Evolutionary conservation across 2,888 invertebrate genomes (phyloP).

Genomic region (Caenorhabditis uteleia): DNA sequence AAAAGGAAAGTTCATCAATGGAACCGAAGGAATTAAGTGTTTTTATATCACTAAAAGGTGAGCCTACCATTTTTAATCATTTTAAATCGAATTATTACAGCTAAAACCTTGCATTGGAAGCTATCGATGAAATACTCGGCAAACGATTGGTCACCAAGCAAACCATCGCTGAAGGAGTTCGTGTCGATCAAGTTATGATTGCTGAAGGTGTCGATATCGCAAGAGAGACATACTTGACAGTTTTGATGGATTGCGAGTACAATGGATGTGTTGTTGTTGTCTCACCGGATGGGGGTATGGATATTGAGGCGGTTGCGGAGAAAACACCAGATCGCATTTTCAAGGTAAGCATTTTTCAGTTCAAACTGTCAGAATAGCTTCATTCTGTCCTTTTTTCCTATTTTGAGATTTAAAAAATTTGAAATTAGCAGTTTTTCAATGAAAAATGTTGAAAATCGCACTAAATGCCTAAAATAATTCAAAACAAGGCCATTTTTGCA

Average conservation of each 20-base stretch:
- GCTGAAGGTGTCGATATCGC: slow-evolving; percentile 91
- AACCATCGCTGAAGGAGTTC: slow-evolving; percentile 89
- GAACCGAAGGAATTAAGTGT: slow-evolving; percentile 86
- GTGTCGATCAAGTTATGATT: slow-evolving; percentile 95
- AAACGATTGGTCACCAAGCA: slow-evolving; percentile 93
- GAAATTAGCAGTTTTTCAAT: too few species aligned
- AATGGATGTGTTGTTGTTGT: slow-evolving; percentile 88
- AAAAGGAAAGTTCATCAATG: slow-evolving; percentile 93
- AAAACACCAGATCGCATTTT: slow-evolving; percentile 88
- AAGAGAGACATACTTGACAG: slow-evolving; percentile 94
- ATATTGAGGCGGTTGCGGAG: slow-evolving; percentile 94
- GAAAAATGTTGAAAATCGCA: too few species aligned
- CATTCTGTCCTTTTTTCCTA: too few species aligned
- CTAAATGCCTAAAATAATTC: too few species aligned
- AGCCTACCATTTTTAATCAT: slow-evolving; percentile 61
- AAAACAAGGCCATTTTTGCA: too few species aligned
- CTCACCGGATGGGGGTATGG: slow-evolving; percentile 94
- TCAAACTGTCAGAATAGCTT: too few species aligned
- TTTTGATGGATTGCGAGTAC: slow-evolving; percentile 86
- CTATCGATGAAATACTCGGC: slow-evolving; percentile 82
- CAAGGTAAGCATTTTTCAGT: too few species aligned
- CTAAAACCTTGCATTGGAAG: slow-evolving; percentile 44
- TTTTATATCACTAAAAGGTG: slow-evolving; percentile 93
- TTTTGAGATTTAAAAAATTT: too few species aligned
- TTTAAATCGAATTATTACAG: slow-evolving; percentile 41